Evolutionary conservation across 2,113 vertebrate species (phyloP).

Genomic region (Prunella fulvescens): DNA sequence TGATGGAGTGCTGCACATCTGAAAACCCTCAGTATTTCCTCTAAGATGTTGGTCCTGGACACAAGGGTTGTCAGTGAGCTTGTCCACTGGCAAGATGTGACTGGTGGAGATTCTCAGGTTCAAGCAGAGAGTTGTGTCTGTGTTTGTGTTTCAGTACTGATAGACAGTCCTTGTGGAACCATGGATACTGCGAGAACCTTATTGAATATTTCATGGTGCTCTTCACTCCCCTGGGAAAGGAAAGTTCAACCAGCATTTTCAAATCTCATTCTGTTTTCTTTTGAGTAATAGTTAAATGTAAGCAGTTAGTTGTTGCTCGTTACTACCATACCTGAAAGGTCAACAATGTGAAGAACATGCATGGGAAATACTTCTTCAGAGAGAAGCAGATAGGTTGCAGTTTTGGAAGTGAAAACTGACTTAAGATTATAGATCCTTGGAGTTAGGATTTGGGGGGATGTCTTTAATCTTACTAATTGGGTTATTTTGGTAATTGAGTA

Average conservation of each 20-base stretch:
- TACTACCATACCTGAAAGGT: not conserved
- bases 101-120: not conserved
- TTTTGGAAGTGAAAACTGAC: not conserved
- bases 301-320: not conserved
- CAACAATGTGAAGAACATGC: not conserved
- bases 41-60: not conserved
- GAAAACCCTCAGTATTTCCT: not conserved
- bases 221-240: not conserved
- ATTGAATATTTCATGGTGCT: not conserved
- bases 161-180: not conserved
- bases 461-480: not conserved
- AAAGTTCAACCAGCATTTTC: not conserved
- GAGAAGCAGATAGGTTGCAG: not conserved
- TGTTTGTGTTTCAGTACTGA: not conserved
- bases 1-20: not conserved
- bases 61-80: not conserved
- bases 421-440: not conserved
- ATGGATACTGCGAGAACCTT: not conserved
- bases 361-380: not conserved
- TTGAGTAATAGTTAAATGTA: not conserved
- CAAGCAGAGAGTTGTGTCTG: not conserved
- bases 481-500: not conserved
- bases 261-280: not conserved
- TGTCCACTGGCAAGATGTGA: not conserved
- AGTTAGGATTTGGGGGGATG: fast-evolving